phyloP scores from a whole-genome alignment of 64 coral and sea anemone genomes.

The Stylophora pistillata region DNA sequence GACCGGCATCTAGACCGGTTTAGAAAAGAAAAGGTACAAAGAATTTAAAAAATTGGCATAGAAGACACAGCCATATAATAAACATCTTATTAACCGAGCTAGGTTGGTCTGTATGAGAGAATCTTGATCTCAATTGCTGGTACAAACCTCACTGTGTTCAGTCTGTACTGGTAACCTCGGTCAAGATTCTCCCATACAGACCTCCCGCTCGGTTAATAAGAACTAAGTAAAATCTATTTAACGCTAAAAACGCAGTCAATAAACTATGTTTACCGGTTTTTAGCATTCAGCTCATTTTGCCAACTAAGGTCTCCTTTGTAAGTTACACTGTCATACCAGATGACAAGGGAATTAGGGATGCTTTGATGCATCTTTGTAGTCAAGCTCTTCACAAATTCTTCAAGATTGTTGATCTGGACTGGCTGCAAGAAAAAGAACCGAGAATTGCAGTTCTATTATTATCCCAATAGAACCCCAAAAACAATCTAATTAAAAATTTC shows the following conservation, averaged over 20 bases:
- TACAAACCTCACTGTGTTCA: no score
- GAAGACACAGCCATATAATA: no score
- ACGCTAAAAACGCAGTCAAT: not conserved
- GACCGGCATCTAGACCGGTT: no score
- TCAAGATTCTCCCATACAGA: no score
- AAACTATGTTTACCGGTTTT: slow-evolving; percentile 66
- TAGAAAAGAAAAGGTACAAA: no score
- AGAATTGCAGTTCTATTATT: not conserved
- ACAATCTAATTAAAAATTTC: not conserved
- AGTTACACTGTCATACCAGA: slow-evolving; percentile 99
- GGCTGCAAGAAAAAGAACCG: slow-evolving; percentile 64
- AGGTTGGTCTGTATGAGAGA: no score
- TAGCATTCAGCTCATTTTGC: slow-evolving; percentile 92
- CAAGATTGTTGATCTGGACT: slow-evolving; percentile 84
- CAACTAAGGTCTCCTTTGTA: slow-evolving; percentile 91
- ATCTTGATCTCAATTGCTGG: no score
- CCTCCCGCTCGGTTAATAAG: no score
- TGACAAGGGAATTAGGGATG: slow-evolving; percentile 63
- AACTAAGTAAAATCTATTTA: no score
- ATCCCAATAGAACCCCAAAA: not conserved
- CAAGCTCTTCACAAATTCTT: slow-evolving; percentile 84
- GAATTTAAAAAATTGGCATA: no score
- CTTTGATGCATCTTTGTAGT: slow-evolving; percentile 71
- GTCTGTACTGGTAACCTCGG: no score
- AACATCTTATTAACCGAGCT: no score